Evolutionary conservation across 2,888 invertebrate genomes (phyloP).

Genomic region (Leucoptera coffeella): DNA sequence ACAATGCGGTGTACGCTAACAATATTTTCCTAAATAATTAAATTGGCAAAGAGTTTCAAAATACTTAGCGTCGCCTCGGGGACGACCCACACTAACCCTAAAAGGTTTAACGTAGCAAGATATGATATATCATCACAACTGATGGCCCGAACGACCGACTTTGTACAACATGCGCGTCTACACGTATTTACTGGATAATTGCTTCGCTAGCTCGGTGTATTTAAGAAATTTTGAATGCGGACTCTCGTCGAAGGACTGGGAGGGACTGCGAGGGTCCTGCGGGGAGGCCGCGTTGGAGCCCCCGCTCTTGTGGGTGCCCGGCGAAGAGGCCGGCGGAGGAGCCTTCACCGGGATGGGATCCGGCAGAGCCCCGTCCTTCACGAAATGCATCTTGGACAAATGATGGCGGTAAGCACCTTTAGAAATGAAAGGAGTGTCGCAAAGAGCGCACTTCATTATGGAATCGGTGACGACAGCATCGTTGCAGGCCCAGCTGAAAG

Average conservation of each 20-base stretch:
- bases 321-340: slow-evolving; percentile 33
- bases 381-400: slow-evolving; percentile 91
- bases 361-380: slow-evolving; percentile 83
- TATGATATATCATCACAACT: slow-evolving; percentile 75
- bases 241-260: slow-evolving; percentile 75
- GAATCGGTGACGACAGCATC: slow-evolving; percentile 86
- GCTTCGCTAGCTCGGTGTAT: slow-evolving; percentile 97
- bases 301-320: slow-evolving; percentile 33
- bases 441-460: slow-evolving; percentile 90
- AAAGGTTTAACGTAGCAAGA: slow-evolving; percentile 59
- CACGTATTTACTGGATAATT: slow-evolving; percentile 95
- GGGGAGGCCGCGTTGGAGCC: slow-evolving; percentile 41
- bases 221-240: slow-evolving; percentile 96
- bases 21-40: slow-evolving; percentile 48
- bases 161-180: slow-evolving; percentile 30
- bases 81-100: slow-evolving; percentile 35
- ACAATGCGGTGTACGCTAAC: slow-evolving; percentile 48
- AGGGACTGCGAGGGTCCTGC: slow-evolving; percentile 53
- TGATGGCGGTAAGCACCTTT: slow-evolving; percentile 97
- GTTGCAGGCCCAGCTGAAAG: slow-evolving; percentile 93
- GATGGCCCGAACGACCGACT: slow-evolving; percentile 21
- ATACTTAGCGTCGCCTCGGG: slow-evolving; percentile 44
- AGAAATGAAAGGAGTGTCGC: slow-evolving; percentile 93
- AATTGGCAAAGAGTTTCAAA: slow-evolving; percentile 54
- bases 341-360: slow-evolving; percentile 64